phyloP scores from a whole-genome alignment of 1,140 invertebrate species.

The Leptinotarsa lineolata region DNA sequence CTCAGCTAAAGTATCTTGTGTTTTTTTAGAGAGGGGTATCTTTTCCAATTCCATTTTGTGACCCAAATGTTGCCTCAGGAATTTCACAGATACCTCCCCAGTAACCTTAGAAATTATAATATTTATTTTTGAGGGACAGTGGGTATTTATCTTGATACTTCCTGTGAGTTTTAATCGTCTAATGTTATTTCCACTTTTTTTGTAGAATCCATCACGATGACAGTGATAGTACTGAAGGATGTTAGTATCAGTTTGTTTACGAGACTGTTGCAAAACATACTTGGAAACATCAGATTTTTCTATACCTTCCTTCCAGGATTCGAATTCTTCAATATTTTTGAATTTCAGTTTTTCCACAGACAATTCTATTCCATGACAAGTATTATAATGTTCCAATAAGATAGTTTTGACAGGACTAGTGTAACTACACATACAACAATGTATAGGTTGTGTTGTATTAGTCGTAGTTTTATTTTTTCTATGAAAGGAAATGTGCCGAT shows the following conservation, averaged over 20 bases:
- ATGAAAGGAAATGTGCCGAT: neutral
- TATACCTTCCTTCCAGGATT: neutral
- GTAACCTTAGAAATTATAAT: neutral
- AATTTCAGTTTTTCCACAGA: neutral
- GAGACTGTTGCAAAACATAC: neutral
- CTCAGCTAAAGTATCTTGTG: neutral
- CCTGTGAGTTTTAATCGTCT: neutral
- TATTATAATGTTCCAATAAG: neutral
- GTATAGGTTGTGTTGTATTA: neutral
- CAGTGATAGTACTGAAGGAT: neutral
- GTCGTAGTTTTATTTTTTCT: neutral
- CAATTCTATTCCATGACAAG: neutral
- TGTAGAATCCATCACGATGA: constrained; percentile 2
- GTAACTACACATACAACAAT: neutral
- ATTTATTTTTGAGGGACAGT: neutral
- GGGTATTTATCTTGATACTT: neutral
- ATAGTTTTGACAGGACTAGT: neutral
- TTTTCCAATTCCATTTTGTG: neutral
- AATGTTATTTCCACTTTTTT: neutral
- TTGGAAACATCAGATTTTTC: neutral
- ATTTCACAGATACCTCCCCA: neutral
- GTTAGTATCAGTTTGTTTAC: neutral
- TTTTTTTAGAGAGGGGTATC: neutral
- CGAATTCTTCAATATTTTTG: neutral
- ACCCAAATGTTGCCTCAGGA: neutral